Conservation (phyloP, 2,797 vertebrate genomes). For the Mormyrops attenuatus region DNA sequence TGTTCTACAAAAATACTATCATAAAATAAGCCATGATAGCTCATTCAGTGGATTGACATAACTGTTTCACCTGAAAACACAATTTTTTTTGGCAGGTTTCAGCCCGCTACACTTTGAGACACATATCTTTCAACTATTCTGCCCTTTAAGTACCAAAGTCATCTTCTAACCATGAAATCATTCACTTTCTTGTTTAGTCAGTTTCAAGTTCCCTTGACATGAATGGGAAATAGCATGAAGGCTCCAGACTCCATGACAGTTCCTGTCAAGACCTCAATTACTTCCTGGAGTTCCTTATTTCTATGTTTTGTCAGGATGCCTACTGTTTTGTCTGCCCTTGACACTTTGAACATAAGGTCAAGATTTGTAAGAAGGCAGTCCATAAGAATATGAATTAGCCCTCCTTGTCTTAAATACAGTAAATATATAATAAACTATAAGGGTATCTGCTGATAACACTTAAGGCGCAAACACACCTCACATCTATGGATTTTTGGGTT, state of each 20-base stretch:
- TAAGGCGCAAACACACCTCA: background rate
- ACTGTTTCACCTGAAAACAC: background rate
- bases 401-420: background rate
- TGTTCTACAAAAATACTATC: background rate
- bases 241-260: background rate
- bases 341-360: background rate
- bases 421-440: background rate
- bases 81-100: background rate
- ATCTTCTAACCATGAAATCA: background rate
- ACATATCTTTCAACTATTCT: background rate
- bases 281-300: constrained; percentile 6
- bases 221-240: background rate
- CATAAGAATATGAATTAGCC: background rate
- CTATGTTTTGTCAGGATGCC: background rate
- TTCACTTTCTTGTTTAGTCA: background rate
- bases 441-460: background rate
- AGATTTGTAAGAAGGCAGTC: background rate
- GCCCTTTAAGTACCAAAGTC: background rate
- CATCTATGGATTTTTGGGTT: background rate
- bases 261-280: background rate
- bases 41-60: background rate
- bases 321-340: constrained; percentile 3
- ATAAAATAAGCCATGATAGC: background rate
- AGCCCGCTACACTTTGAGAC: background rate
- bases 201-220: background rate